Evolutionary conservation across 2,113 vertebrate species (phyloP).

Genomic region (Tympanuchus pallidicinctus): DNA sequence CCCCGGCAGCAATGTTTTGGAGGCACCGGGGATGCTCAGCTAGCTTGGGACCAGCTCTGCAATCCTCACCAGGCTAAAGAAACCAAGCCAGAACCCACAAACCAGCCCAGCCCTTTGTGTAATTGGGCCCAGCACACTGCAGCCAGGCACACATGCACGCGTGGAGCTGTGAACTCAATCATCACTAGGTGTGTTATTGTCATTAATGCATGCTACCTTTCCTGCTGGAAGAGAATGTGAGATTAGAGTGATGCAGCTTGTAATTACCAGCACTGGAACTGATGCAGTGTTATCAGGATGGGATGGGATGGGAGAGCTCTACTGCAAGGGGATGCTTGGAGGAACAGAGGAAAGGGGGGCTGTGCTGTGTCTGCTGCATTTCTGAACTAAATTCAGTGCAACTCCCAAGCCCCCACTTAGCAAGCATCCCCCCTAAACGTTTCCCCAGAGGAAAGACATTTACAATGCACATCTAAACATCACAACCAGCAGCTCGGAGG

Average conservation of each 20-base stretch:
- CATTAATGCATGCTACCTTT: not conserved
- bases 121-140: not conserved
- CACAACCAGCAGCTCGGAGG: not conserved
- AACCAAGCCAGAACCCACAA: not conserved
- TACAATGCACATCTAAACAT: fast-evolving
- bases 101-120: not conserved
- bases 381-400: not conserved
- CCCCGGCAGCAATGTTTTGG: not conserved
- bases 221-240: not conserved
- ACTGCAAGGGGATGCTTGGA: not conserved
- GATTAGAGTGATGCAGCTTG: not conserved
- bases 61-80: not conserved
- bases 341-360: fast-evolving
- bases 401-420: not conserved
- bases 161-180: not conserved
- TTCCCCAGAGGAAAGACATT: not conserved
- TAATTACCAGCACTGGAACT: not conserved
- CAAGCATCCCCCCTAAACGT: not conserved
- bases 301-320: not conserved
- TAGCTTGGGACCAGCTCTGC: not conserved
- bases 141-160: not conserved
- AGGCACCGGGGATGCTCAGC: not conserved
- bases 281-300: not conserved
- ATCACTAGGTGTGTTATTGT: not conserved
- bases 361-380: not conserved